Conservation (phyloP, 1,140 invertebrate species). For the Cepaea nemoralis region DNA sequence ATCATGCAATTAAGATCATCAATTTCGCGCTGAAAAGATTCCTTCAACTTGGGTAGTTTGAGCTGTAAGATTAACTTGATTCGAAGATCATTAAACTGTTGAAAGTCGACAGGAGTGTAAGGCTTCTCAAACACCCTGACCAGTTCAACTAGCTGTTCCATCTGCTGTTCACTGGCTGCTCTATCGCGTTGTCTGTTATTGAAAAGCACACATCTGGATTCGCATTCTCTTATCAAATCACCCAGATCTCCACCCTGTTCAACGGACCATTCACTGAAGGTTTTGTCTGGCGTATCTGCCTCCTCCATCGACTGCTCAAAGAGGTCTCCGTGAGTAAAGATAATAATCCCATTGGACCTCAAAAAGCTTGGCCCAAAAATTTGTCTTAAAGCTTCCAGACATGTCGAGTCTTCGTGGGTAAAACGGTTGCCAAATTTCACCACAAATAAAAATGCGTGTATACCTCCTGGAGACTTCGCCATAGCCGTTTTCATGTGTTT, state of each 20-base stretch:
- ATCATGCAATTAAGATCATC: neutral
- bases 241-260: neutral
- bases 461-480: neutral
- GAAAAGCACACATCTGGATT: neutral
- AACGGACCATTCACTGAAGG: neutral
- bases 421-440: neutral
- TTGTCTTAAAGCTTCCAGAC: neutral
- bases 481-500: neutral
- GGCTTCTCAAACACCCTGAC: neutral
- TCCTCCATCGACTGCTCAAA: constrained; percentile 5
- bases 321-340: constrained; percentile 5
- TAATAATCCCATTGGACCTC: neutral
- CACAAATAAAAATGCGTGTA: constrained; percentile 3
- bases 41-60: neutral
- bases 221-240: neutral
- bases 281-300: neutral
- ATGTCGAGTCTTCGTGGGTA: neutral
- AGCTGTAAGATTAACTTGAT: neutral
- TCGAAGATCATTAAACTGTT: neutral
- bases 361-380: neutral
- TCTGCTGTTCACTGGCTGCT: neutral
- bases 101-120: neutral
- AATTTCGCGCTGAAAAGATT: neutral
- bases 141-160: neutral
- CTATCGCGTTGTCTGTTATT: constrained; percentile 5